Base-by-base conservation (phyloP, 2,797 vertebrate species). In the Thunnus albacares region DNA sequence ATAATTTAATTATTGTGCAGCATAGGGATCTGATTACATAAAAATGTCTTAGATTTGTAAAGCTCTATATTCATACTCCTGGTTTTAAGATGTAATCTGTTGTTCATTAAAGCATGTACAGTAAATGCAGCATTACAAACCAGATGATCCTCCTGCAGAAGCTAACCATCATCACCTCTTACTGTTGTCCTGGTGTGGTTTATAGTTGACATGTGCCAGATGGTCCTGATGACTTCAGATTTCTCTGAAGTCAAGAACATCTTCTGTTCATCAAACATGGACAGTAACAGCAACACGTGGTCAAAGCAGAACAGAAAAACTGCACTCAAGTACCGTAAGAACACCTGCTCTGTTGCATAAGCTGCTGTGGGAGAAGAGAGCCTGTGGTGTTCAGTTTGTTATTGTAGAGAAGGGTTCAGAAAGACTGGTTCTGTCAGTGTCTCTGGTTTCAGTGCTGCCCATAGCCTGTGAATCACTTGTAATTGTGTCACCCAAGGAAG, bases 281-380 rank as follows among this genome's bases (percentile, higher is more conserved):
- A 47, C 11, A 56, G 24, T 0, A 35, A 33, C 24, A 47, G 59
- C 49, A 63, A 6, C 30, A 6, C 5, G 30, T 33, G 30, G 30
- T 33, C 30, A 33, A 33, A 33, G 30, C 30, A 33, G 30, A 33
- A 6, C 30, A 6, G 24, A 24, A 65, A 83, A 56, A 26, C 20
- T n/a, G 15, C 45, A 14, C 33, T 1, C 0, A 26, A 61, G 35
- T 30, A 1, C 24, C 38, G 26, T 0, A 3, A 55, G 1, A 79
- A 59, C 47, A 76, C 1, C 62, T 77, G 60, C 35, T 6, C 6
- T 47, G 53, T 77, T 87, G 13, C 51, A 78, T 70, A 64, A 77
- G 10, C 18, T 70, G 41, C 28, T 33, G 22, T 10, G 6, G 0
- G 22, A 68, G n/a, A 30, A 75, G 60, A 64, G 51, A 10, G 30